Evolutionary conservation across 1,140 invertebrate genomes (phyloP).

Genomic region (Eufriesea mexicana): DNA sequence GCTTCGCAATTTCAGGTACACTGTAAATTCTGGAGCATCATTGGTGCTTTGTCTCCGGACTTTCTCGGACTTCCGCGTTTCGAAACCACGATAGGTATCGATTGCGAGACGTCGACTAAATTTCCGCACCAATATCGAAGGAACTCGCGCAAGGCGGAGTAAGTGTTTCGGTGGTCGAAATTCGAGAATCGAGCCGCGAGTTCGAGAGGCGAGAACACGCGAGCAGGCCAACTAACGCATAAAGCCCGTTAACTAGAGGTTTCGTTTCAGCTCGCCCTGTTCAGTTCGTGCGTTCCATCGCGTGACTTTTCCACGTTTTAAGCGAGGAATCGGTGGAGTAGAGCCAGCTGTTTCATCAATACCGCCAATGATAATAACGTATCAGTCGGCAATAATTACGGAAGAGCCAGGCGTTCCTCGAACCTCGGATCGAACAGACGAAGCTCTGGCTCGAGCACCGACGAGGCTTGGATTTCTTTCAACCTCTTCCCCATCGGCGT

Average conservation of each 20-base stretch:
- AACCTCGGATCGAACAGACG: neutral
- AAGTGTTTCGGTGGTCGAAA: neutral
- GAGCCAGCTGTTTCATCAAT: slow-evolving; percentile 22
- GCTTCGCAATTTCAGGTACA: too few relatives aligned
- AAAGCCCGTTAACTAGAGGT: slow-evolving; percentile 36
- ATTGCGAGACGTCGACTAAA: too few relatives aligned
- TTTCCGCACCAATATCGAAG: neutral
- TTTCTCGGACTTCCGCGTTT: too few relatives aligned
- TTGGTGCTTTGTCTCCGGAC: too few relatives aligned
- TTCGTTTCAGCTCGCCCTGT: slow-evolving; percentile 14
- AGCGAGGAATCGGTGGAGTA: slow-evolving; percentile 1
- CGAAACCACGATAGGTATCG: too few relatives aligned
- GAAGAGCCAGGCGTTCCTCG: neutral
- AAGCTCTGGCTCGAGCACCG: neutral
- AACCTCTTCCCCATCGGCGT: too few relatives aligned
- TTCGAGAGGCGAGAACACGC: slow-evolving; percentile 19
- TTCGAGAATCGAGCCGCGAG: neutral
- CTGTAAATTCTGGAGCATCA: too few relatives aligned
- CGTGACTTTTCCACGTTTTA: slow-evolving; percentile 52
- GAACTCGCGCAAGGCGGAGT: neutral
- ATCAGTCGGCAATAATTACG: slow-evolving; percentile 27
- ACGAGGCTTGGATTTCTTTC: neutral
- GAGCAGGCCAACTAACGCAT: slow-evolving; percentile 29
- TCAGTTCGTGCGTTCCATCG: slow-evolving; percentile 22
- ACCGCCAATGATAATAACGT: slow-evolving; percentile 21